Evolutionary conservation across 2,113 vertebrate species (phyloP).

Genomic region (human (Homo sapiens)): DNA sequence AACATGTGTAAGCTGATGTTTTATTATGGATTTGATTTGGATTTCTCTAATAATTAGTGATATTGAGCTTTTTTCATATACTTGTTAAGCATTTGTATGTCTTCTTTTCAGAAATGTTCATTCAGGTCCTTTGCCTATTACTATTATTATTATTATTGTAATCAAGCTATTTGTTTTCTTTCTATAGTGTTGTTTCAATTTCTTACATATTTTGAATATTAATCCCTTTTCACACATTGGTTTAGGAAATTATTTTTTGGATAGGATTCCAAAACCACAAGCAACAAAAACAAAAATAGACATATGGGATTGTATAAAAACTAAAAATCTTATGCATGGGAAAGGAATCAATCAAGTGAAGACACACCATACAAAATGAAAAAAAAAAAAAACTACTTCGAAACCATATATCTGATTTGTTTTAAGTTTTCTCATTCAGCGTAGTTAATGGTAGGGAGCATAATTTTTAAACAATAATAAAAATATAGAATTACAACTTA

Average conservation of each 20-base stretch:
- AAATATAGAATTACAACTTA: not conserved
- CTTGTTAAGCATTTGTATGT: not conserved
- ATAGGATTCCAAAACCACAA: not conserved
- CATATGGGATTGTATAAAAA: not conserved
- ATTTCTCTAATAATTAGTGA: not conserved
- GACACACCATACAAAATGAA: not conserved
- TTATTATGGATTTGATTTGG: not conserved
- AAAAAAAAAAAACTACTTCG: not conserved
- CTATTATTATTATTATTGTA: not conserved
- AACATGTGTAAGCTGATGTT: not conserved
- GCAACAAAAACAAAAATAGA: not conserved
- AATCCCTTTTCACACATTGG: not conserved
- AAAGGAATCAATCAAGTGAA: too few relatives aligned
- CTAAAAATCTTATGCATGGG: too few relatives aligned
- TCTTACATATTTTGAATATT: not conserved
- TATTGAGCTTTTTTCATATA: not conserved
- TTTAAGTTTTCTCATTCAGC: not conserved
- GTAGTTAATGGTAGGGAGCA: not conserved
- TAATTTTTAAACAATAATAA: not conserved
- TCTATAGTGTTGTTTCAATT: not conserved
- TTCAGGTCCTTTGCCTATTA: not conserved
- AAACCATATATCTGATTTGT: not conserved
- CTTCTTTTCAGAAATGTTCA: not conserved
- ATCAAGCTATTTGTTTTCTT: not conserved
- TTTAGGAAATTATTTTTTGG: not conserved